phyloP scores from a whole-genome alignment of 2,888 invertebrate genomes.

The Micoletzkya japonica region DNA sequence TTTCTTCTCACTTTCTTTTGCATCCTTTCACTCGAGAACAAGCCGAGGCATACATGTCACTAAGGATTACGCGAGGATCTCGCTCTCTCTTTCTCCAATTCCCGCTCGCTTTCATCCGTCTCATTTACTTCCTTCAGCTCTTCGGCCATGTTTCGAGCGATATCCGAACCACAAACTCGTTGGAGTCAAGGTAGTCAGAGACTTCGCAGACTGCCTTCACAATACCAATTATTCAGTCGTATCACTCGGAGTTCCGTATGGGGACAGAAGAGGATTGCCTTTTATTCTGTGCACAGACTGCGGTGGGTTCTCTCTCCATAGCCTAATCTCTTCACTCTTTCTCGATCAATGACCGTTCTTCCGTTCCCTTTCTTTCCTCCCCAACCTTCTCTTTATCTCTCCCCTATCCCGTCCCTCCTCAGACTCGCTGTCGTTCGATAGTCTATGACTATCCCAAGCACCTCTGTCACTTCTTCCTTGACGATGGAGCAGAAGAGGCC shows the following conservation, averaged over 20 bases:
- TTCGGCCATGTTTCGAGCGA: slow-evolving; percentile 61
- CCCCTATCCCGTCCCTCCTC: slow-evolving; percentile 28
- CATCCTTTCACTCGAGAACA: too few relatives aligned
- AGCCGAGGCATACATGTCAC: too few relatives aligned
- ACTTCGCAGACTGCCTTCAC: too few relatives aligned
- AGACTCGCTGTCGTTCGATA: slow-evolving; percentile 60
- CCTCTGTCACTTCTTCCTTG: slow-evolving; percentile 60
- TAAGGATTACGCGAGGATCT: slow-evolving; percentile 5
- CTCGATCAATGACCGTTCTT: background rate
- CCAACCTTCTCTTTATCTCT: slow-evolving; percentile 22
- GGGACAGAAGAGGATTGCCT: slow-evolving; percentile 56
- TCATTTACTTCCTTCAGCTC: slow-evolving; percentile 37
- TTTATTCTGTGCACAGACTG: slow-evolving; percentile 48
- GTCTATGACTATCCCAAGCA: slow-evolving; percentile 59
- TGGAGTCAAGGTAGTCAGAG: slow-evolving; percentile 29
- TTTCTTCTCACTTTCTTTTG: too few relatives aligned
- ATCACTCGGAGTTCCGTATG: slow-evolving; percentile 61
- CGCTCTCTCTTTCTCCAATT: background rate
- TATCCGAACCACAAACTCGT: slow-evolving; percentile 54
- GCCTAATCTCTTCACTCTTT: background rate
- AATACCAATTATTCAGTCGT: slow-evolving; percentile 45
- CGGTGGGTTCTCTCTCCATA: slow-evolving; percentile 35
- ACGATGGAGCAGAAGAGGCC: slow-evolving; percentile 45
- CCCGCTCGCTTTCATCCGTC: too few relatives aligned
- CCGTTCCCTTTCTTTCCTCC: background rate